phyloP scores from a whole-genome alignment of 2,888 invertebrate species.

The Gastracanthus pulcherrimus region DNA sequence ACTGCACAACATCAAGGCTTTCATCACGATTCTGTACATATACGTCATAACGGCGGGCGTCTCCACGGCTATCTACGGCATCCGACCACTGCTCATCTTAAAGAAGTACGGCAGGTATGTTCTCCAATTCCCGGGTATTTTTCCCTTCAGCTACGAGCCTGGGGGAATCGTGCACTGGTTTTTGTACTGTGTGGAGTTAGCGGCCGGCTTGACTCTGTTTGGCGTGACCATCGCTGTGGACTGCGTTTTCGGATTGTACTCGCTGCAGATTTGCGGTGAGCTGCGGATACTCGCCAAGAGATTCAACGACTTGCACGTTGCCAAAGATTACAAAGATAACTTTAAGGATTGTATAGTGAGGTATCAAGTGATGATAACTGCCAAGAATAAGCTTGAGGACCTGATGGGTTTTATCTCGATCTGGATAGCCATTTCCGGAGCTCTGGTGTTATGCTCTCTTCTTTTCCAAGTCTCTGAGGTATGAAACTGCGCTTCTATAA shows the following conservation, averaged over 20 bases:
- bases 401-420: constrained; percentile 64
- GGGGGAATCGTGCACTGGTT: neutral
- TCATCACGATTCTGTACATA: too few relatives aligned
- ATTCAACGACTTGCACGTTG: neutral
- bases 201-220: neutral
- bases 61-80: too few relatives aligned
- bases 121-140: too few relatives aligned
- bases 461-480: constrained; percentile 61
- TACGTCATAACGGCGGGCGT: too few relatives aligned
- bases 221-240: neutral
- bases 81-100: too few relatives aligned
- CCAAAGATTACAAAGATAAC: constrained; percentile 30
- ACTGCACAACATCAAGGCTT: too few relatives aligned
- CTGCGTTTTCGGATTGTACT: neutral
- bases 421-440: constrained; percentile 60
- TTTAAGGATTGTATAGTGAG: constrained; percentile 54
- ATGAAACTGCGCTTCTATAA: neutral
- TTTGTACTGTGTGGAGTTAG: neutral
- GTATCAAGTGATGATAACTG: constrained; percentile 56
- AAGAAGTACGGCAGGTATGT: too few relatives aligned
- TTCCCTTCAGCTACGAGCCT: neutral
- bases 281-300: neutral
- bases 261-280: neutral
- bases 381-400: constrained; percentile 57
- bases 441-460: constrained; percentile 62